Evolutionary conservation across 2,888 invertebrate species (phyloP).

Genomic region (Bruchidius siliquastri): DNA sequence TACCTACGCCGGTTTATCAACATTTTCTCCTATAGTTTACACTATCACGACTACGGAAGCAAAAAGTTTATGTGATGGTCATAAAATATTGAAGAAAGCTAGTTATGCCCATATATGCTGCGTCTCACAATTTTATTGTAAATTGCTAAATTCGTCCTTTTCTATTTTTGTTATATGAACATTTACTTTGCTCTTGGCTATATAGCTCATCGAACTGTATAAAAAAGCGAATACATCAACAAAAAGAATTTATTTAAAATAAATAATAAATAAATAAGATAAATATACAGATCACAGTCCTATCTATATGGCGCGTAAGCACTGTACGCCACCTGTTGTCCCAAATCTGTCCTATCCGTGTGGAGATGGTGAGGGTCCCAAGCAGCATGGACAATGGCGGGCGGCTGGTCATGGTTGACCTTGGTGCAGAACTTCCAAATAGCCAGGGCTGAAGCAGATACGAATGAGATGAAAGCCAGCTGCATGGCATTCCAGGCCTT

Average conservation of each 20-base stretch:
- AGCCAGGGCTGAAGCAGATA: constrained; percentile 75
- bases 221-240: not conserved
- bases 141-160: too few species aligned
- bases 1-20: too few species aligned
- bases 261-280: not conserved
- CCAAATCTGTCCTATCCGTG: constrained; percentile 46
- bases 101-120: too few species aligned
- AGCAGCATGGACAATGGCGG: constrained; percentile 25
- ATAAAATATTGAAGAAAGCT: too few species aligned
- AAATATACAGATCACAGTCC: constrained; percentile 1
- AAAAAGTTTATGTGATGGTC: too few species aligned
- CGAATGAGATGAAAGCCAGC: constrained; percentile 81
- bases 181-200: too few species aligned
- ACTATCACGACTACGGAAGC: too few species aligned
- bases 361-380: constrained; percentile 20
- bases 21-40: too few species aligned
- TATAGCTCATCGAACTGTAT: too few species aligned
- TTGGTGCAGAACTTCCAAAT: constrained; percentile 85
- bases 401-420: constrained; percentile 46
- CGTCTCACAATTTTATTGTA: too few species aligned
- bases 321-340: constrained; percentile 70
- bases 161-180: too few species aligned
- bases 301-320: constrained; percentile 48
- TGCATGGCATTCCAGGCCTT: constrained; percentile 86
- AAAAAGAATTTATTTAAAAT: not conserved